A percentile compares a stretch with the other conserved stretches of the same genome.
phyloP scores from a whole-genome alignment of 2,888 invertebrate species.

The Watsonalla binaria region DNA sequence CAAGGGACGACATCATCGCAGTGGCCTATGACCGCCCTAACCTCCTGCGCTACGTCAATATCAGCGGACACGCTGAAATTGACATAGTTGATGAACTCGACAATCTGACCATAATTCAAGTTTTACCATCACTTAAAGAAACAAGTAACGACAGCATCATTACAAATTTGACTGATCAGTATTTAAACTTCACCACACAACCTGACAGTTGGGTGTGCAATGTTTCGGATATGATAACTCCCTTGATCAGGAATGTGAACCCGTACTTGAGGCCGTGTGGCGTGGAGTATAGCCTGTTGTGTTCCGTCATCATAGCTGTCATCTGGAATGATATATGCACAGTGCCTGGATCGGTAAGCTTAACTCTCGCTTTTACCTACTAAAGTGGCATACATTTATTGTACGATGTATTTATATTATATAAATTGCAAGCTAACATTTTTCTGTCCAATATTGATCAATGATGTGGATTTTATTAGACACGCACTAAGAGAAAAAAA shows the following conservation, averaged over 20 bases:
- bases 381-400: not conserved
- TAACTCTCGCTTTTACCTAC: constrained; percentile 3
- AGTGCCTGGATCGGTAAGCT: constrained; percentile 67
- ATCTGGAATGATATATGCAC: constrained; percentile 88
- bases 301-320: constrained; percentile 86
- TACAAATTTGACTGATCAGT: constrained; percentile 21
- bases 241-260: constrained; percentile 81
- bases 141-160: constrained; percentile 18
- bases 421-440: too few relatives aligned
- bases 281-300: constrained; percentile 89
- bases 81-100: constrained; percentile 35
- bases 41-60: constrained; percentile 54
- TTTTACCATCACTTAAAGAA: constrained; percentile 8
- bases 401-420: too few relatives aligned
- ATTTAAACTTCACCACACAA: constrained; percentile 31
- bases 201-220: constrained; percentile 59
- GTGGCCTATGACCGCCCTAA: constrained; percentile 57
- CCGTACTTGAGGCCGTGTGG: constrained; percentile 90
- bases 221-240: constrained; percentile 77
- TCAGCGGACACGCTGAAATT: constrained; percentile 44
- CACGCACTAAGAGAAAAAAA: too few relatives aligned
- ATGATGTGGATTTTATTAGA: too few relatives aligned
- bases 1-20: constrained; percentile 88
- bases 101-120: constrained; percentile 38
- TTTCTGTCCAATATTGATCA: too few relatives aligned